Evolutionary conservation across 2,113 vertebrate species (phyloP).

Genomic region (Spermophilus dauricus): DNA sequence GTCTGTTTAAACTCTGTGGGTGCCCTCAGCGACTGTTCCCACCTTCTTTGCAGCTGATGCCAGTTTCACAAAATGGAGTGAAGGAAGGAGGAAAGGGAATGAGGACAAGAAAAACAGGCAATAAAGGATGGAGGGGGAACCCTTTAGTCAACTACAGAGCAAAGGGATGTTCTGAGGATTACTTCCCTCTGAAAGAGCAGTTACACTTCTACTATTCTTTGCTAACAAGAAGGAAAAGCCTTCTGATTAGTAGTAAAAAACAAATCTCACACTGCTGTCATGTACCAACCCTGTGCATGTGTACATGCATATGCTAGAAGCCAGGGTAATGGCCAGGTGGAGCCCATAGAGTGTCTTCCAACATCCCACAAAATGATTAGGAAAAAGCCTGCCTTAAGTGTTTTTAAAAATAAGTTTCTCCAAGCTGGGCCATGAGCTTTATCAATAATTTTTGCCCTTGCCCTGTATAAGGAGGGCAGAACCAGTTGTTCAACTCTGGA

Average conservation of each 20-base stretch:
- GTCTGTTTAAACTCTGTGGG: background rate
- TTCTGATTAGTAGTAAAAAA: background rate
- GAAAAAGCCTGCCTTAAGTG: background rate
- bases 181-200: background rate
- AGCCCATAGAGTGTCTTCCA: background rate
- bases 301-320: background rate
- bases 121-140: no score
- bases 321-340: background rate
- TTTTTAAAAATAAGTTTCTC: slow-evolving; percentile 1
- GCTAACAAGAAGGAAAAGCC: background rate
- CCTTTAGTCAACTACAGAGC: background rate
- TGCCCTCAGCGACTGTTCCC: no score
- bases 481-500: background rate
- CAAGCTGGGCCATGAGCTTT: background rate
- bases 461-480: background rate
- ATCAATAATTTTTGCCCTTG: background rate
- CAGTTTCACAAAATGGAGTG: background rate
- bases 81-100: background rate
- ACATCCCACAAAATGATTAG: background rate
- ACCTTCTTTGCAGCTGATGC: background rate
- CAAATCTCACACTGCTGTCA: background rate
- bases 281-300: background rate
- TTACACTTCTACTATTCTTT: no score
- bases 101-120: background rate
- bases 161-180: background rate